Evolutionary conservation across 2,113 vertebrate genomes (phyloP).

Genomic region (Atractosteus spatula): DNA sequence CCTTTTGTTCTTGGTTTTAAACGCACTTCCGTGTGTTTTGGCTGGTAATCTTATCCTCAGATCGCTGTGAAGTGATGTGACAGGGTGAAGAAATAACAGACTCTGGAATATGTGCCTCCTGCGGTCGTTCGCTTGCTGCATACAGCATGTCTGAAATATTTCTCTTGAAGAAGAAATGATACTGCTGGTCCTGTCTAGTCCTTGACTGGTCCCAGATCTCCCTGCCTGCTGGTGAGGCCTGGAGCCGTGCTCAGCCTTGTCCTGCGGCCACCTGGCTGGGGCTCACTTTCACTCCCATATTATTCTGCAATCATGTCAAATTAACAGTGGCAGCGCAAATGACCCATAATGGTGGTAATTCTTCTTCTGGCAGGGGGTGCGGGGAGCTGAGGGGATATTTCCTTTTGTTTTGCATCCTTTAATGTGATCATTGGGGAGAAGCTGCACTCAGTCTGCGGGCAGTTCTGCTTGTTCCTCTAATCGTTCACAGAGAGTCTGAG

Average conservation of each 20-base stretch:
- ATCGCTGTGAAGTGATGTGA: too few species aligned
- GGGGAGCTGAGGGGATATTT: constrained; percentile 8
- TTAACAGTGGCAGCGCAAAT: constrained; percentile 13
- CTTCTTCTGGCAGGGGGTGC: constrained; percentile 8
- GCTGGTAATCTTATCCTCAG: too few species aligned
- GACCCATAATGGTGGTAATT: constrained; percentile 17
- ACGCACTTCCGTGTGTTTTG: too few species aligned
- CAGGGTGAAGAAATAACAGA: too few species aligned
- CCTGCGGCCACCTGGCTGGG: neutral
- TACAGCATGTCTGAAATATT: too few species aligned
- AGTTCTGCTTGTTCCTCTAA: neutral
- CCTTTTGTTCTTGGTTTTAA: too few species aligned
- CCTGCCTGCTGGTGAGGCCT: too few species aligned
- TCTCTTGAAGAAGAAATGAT: too few species aligned
- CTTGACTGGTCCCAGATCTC: too few species aligned
- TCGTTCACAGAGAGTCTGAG: neutral
- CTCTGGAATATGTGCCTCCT: too few species aligned
- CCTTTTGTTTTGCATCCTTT: constrained; percentile 5
- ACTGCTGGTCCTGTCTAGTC: too few species aligned
- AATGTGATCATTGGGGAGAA: neutral
- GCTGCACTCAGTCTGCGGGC: neutral
- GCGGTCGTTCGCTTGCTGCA: too few species aligned
- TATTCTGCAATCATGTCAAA: constrained; percentile 24
- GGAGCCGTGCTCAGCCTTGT: neutral
- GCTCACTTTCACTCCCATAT: neutral